Evolutionary conservation across 2,797 vertebrate species (phyloP).

Genomic region (Argya squamiceps): DNA sequence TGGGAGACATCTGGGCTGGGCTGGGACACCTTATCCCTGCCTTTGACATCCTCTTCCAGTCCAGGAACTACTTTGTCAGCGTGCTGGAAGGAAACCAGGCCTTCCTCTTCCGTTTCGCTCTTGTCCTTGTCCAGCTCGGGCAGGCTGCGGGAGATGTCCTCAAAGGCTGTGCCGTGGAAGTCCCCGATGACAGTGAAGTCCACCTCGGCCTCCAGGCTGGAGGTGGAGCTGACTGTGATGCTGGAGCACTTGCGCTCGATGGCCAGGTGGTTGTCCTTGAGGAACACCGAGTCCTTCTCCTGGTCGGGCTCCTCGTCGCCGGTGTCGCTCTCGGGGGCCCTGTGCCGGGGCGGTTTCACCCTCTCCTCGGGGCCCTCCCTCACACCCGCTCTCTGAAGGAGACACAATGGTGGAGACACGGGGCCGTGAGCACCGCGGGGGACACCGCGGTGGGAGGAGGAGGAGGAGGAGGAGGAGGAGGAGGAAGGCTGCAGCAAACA

Average conservation of each 20-base stretch:
- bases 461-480: not conserved
- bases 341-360: slow-evolving; percentile 75
- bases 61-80: slow-evolving; percentile 55
- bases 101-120: slow-evolving; percentile 84
- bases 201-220: slow-evolving; percentile 95
- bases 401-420: slow-evolving; percentile 66
- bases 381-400: slow-evolving; percentile 77
- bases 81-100: slow-evolving; percentile 82
- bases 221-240: slow-evolving; percentile 96
- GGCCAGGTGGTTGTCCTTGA: slow-evolving; percentile 93
- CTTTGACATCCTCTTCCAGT: slow-evolving; percentile 70
- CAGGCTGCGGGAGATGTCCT: slow-evolving; percentile 88
- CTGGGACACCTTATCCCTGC: slow-evolving; percentile 65
- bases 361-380: slow-evolving; percentile 82
- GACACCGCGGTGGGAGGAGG: not conserved
- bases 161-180: slow-evolving; percentile 86
- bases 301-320: slow-evolving; percentile 90
- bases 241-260: slow-evolving; percentile 97
- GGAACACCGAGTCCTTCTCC: slow-evolving; percentile 84
- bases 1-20: slow-evolving; percentile 78
- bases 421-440: not conserved
- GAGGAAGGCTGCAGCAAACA: slow-evolving; percentile 39
- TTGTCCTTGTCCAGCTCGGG: slow-evolving; percentile 88
- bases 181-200: slow-evolving; percentile 97
- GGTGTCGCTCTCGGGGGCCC: slow-evolving; percentile 82